These are phyloP conservation scores for Drosophila insularis DNA, from an alignment of 1,140 invertebrate genomes.

Conservation along the genomic window DNA sequence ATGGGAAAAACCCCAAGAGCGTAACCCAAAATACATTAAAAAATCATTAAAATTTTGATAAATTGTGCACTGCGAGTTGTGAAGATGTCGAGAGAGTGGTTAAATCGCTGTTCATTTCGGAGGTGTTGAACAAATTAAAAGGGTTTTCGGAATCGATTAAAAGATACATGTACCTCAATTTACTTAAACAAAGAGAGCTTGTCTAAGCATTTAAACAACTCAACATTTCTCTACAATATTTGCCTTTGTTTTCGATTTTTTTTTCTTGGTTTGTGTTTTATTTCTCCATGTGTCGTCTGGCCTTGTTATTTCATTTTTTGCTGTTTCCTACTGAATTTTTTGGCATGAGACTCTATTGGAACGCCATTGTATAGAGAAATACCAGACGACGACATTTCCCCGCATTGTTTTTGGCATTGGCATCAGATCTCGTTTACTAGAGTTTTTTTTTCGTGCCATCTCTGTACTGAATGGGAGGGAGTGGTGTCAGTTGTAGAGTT, in stretches of 20 bases:
- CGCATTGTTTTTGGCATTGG: constrained; percentile 49
- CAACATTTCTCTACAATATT: constrained; percentile 62
- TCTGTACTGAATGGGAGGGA: constrained; percentile 62
- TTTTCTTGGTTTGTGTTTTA: background rate
- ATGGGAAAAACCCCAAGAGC: constrained; percentile 26
- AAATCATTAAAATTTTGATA: constrained; percentile 75
- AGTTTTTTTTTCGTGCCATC: constrained; percentile 28
- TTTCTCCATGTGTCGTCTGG: constrained; percentile 42
- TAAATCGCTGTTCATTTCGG: constrained; percentile 38
- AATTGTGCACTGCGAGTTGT: constrained; percentile 41
- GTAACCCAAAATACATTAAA: constrained; percentile 68
- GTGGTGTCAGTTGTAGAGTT: constrained; percentile 58
- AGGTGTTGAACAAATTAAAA: constrained; percentile 72
- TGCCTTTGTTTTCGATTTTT: constrained; percentile 46
- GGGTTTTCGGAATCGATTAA: constrained; percentile 39
- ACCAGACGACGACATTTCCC: constrained; percentile 49
- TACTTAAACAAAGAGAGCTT: background rate
- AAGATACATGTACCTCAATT: constrained; percentile 8
- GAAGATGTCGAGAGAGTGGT: constrained; percentile 20
- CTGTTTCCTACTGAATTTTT: constrained; percentile 36
- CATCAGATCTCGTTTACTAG: constrained; percentile 57
- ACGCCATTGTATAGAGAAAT: constrained; percentile 59
- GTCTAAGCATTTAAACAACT: constrained; percentile 28
- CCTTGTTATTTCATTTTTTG: constrained; percentile 35
- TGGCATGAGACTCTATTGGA: constrained; percentile 59